These are phyloP conservation scores for Oenanthe oenanthe DNA, from an alignment of 2,113 vertebrate genomes.

Conservation along the genomic window DNA sequence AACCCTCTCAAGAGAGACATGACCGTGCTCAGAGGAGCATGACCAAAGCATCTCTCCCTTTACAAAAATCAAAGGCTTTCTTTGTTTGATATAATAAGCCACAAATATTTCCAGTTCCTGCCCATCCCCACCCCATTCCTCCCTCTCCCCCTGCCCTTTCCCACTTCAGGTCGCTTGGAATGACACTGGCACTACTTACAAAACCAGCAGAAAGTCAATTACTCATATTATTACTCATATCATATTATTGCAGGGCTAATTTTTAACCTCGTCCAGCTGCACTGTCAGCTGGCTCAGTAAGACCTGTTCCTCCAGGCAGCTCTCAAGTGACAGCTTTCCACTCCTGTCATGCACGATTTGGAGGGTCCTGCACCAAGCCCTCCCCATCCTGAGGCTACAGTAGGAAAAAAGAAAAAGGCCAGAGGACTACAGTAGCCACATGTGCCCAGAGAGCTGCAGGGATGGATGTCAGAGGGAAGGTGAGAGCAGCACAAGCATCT, in stretches of 20 bases:
- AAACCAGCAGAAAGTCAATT: constrained; percentile 3
- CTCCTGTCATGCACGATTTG: neutral
- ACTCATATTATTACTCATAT: neutral
- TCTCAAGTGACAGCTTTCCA: neutral
- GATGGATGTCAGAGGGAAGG: neutral
- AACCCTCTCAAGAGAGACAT: neutral
- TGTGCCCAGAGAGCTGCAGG: neutral
- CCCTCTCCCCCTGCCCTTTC: neutral
- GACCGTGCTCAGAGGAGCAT: neutral
- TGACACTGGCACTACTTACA: neutral
- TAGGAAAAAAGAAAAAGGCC: neutral
- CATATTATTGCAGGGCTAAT: neutral
- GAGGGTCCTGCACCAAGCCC: neutral
- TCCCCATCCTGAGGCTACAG: neutral
- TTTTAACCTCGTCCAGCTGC: constrained; percentile 22
- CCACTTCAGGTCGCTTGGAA: neutral
- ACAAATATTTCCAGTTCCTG: neutral
- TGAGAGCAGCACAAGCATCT: neutral
- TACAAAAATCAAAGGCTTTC: neutral
- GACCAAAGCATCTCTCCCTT: neutral
- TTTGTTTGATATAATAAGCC: neutral
- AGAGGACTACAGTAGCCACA: neutral
- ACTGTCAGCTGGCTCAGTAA: neutral
- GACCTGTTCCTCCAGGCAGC: neutral
- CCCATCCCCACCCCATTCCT: neutral